A percentile compares a stretch with the other conserved stretches of the same genome.
phyloP scores from a whole-genome alignment of 2,797 vertebrate genomes.

The Phylloscopus collybita region DNA sequence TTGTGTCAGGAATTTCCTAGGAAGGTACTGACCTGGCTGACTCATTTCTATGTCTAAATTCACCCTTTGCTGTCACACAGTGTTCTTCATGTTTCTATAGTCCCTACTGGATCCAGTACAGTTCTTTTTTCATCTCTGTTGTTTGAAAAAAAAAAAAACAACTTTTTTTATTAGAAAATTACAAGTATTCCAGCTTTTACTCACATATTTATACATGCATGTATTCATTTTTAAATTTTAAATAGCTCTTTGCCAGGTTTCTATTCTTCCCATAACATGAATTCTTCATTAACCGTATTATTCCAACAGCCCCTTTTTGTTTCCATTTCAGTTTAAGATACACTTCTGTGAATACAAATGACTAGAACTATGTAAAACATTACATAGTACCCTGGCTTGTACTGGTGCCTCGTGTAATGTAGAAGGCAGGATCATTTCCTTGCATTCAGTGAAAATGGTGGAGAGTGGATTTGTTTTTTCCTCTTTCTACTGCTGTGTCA shows the following conservation, averaged over 20 bases:
- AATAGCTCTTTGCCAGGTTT: neutral
- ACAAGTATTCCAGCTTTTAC: neutral
- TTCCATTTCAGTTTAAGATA: neutral
- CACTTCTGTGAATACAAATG: neutral
- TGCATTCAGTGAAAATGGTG: neutral
- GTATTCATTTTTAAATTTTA: neutral
- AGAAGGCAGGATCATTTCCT: neutral
- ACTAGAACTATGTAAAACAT: neutral
- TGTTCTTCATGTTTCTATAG: neutral
- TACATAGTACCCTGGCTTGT: neutral
- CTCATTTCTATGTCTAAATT: neutral
- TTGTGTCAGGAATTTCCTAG: neutral
- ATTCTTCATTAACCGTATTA: neutral
- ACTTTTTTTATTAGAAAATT: neutral
- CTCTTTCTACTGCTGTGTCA: neutral
- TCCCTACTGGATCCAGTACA: neutral
- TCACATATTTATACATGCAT: neutral
- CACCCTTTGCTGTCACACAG: neutral
- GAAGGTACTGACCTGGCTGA: neutral
- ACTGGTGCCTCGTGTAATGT: neutral
- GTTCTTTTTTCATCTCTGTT: neutral
- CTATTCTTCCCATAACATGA: neutral
- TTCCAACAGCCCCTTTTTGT: neutral
- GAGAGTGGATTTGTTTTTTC: neutral
- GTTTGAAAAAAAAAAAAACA: neutral